Evolutionary conservation across 2,888 invertebrate genomes (phyloP), one percentile per base, ranked within the genome.

Genomic region (Frankliniella intonsa): DNA sequence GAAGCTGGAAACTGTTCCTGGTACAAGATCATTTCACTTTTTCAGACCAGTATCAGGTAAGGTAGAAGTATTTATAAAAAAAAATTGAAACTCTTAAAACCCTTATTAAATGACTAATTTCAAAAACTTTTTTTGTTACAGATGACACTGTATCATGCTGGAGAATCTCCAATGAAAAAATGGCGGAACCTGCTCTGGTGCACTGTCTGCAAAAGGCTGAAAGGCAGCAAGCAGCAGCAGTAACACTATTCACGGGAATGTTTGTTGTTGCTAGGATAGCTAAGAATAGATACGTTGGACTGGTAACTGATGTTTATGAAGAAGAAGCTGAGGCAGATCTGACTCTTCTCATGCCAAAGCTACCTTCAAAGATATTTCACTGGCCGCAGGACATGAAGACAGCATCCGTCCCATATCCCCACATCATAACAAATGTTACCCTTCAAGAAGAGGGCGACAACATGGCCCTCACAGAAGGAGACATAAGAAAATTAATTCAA

Each of bases 1-100:
- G 10, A 22, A 22, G 9, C 65, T 65, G n/a, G 65, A 65, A 65
- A 22, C 65, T n/a, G 65, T 65, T n/a, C 65, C 65, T 65, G 65
- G 65, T 19, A 65, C 65, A 65, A n/a, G 65, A 65, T n/a, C 65
- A 19, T 65, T 65, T n/a, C 65, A 65, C n/a, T 65, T 65, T 22
- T n/a, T 65, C 9, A 19, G n/a, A 22, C 65, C 65, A 65, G 10
- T 19, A n/a, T 65, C 65, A 65, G n/a, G 19, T 19, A 65, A 10
- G 14, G 65, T 10, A 65, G 19, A 22, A 3, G n/a, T n/a, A 19
- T 65, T 65, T 65, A 65, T n/a, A n/a, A n/a, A 22, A 19, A n/a
- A n/a, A 22, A n/a, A 65, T 22, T 10, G 9, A 65, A 65, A 65
- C n/a, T 65, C n/a, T 65, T 22, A n/a, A 22, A 65, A n/a, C n/a